A percentile compares a stretch with the other conserved stretches of the same genome.
Conservation (phyloP, 2,888 invertebrate genomes). For the Pogonocherus hispidulus region DNA sequence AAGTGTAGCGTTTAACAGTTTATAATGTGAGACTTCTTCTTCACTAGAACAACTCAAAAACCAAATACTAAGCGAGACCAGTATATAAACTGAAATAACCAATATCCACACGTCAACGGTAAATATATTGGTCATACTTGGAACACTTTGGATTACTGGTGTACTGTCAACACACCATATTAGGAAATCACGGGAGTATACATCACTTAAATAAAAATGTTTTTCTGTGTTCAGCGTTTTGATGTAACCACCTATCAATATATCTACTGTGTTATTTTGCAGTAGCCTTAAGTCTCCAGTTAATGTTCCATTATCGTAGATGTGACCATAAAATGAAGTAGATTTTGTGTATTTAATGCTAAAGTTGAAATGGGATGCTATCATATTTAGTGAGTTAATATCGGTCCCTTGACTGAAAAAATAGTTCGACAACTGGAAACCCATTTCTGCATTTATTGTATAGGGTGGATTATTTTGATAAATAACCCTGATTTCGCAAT, state of each 20-base stretch:
- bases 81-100: conserved; percentile 4
- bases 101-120: background rate
- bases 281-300: background rate
- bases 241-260: background rate
- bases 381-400: conserved; percentile 15
- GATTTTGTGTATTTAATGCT: background rate
- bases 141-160: conserved; percentile 14
- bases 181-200: background rate
- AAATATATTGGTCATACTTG: conserved; percentile 27
- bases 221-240: background rate
- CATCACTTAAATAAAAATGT: background rate
- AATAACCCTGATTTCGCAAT: background rate
- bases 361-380: conserved; percentile 16
- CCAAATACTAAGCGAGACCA: conserved; percentile 23
- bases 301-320: background rate
- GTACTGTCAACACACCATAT: background rate
- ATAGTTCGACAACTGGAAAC: background rate
- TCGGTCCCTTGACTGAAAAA: conserved; percentile 6
- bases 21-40: conserved; percentile 25
- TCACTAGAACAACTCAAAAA: conserved; percentile 7
- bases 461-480: background rate
- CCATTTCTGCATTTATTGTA: background rate
- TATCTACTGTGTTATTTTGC: background rate
- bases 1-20: conserved; percentile 11
- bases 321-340: background rate